Evolutionary conservation across 1,140 invertebrate genomes (phyloP).

Genomic region (Zaprionus africanus): DNA sequence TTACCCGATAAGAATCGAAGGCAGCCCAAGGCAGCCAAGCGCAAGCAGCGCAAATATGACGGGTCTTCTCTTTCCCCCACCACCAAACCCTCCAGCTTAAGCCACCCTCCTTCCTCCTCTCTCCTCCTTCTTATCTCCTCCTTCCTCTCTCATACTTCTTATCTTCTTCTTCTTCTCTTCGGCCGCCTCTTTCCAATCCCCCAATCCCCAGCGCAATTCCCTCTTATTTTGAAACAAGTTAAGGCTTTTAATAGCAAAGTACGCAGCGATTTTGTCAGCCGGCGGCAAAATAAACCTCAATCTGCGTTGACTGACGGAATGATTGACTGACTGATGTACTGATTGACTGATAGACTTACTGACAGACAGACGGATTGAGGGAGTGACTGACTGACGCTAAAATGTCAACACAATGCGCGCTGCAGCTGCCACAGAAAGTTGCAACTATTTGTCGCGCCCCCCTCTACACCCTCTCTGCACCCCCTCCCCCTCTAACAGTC

Average conservation of each 20-base stretch:
- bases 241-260: constrained; percentile 68
- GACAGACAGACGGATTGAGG: neutral
- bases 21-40: constrained; percentile 56
- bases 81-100: neutral
- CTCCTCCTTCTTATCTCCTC: neutral
- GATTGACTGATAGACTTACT: constrained; percentile 10
- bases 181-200: neutral
- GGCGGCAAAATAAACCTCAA: constrained; percentile 19
- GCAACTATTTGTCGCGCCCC: constrained; percentile 67
- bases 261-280: constrained; percentile 6
- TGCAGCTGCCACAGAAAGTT: constrained; percentile 43
- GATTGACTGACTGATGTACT: constrained; percentile 17
- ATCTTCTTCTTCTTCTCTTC: neutral
- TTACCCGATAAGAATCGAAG: constrained; percentile 32
- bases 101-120: neutral
- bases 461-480: too few species aligned
- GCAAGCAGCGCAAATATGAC: constrained; percentile 62
- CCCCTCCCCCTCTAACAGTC: neutral
- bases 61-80: neutral
- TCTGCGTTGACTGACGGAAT: constrained; percentile 2
- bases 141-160: neutral
- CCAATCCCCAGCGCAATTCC: constrained; percentile 24
- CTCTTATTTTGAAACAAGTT: constrained; percentile 48
- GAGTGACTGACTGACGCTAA: constrained; percentile 21
- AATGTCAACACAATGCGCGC: constrained; percentile 64